Evolutionary conservation across 2,888 invertebrate genomes (phyloP).

Genomic region (Agrotis ipsilon): DNA sequence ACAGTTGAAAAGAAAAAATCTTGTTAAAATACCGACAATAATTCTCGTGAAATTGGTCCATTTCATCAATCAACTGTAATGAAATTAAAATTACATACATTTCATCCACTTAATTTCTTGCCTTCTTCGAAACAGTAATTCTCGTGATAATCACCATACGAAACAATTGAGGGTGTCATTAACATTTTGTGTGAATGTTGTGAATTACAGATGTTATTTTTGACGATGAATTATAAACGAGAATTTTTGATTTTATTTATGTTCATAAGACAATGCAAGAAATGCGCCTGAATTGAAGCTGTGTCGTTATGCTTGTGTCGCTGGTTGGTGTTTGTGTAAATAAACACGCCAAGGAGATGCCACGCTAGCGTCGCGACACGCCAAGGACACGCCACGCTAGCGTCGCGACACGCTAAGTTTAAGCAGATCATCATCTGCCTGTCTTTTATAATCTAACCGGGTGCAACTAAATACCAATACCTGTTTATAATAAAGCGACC

Average conservation of each 20-base stretch:
- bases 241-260: slow-evolving; percentile 2
- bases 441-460: too few species aligned
- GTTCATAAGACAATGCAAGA: background rate
- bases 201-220: slow-evolving; percentile 7
- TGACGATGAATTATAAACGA: background rate
- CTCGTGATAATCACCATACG: slow-evolving; percentile 28
- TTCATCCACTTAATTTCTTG: slow-evolving; percentile 33
- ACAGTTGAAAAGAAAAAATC: slow-evolving; percentile 2
- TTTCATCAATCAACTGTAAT: slow-evolving; percentile 40
- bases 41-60: slow-evolving; percentile 31
- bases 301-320: too few species aligned
- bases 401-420: too few species aligned
- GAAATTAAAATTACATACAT: slow-evolving; percentile 55
- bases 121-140: slow-evolving; percentile 27
- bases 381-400: too few species aligned
- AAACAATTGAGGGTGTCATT: slow-evolving; percentile 25
- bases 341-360: too few species aligned
- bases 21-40: slow-evolving; percentile 21
- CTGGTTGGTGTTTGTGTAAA: too few species aligned
- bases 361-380: too few species aligned
- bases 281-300: background rate
- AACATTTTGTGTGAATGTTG: slow-evolving; percentile 28
- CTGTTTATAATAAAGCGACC: too few species aligned
- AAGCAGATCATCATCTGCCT: too few species aligned
- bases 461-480: too few species aligned